These are phyloP conservation scores for Acrocyrtus sp. DNA, from an alignment of 2,888 invertebrate species.

Conservation along the genomic window DNA sequence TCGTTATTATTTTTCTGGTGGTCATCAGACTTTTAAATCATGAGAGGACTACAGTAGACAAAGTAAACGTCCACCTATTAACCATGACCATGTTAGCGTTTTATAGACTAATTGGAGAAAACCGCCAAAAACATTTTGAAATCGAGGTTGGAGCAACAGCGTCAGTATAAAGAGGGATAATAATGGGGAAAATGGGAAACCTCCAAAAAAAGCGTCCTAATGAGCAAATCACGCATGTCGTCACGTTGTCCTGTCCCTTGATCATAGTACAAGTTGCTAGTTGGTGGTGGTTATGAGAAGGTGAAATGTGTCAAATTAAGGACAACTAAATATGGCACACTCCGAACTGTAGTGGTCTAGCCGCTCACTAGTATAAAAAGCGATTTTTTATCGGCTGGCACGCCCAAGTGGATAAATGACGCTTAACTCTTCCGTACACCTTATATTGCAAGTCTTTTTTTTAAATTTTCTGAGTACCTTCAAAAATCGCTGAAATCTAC, in stretches of 20 bases:
- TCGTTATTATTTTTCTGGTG: neutral
- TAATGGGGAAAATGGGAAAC: no score
- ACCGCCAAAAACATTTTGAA: conserved; percentile 19
- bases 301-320: conserved; percentile 36
- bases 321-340: conserved; percentile 18
- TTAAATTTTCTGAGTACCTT: no score
- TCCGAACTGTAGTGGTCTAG: no score
- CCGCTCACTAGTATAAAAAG: no score
- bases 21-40: no score
- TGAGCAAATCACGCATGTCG: conserved; percentile 44
- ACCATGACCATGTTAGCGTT: conserved; percentile 18
- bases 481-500: no score
- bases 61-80: neutral
- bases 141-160: conserved; percentile 5
- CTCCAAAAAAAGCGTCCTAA: conserved; percentile 25
- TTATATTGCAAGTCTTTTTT: neutral
- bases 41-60: no score
- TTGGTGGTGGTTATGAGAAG: conserved; percentile 1
- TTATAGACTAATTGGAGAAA: no score
- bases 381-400: neutral
- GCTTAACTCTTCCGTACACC: neutral
- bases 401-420: neutral
- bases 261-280: neutral
- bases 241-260: neutral
- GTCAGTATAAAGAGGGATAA: no score